These are phyloP conservation scores for Scleropages formosus DNA, from an alignment of 2,797 vertebrate genomes.

Conservation along the genomic window DNA sequence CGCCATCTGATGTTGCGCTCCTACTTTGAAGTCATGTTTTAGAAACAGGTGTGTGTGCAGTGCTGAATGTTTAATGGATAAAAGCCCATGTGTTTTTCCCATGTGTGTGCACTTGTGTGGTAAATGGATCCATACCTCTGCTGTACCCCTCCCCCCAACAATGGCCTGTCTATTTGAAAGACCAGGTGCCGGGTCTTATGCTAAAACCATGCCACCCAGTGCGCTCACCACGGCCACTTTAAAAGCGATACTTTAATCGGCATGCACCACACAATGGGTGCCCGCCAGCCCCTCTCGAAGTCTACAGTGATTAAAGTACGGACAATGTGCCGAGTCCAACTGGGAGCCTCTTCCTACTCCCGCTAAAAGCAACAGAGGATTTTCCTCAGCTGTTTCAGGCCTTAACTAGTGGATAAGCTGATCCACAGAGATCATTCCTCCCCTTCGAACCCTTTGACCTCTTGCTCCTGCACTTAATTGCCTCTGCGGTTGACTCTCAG, in stretches of 20 bases:
- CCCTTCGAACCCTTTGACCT: slow-evolving; percentile 54
- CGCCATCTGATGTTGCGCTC: not conserved
- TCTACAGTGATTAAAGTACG: slow-evolving; percentile 36
- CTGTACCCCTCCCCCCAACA: not conserved
- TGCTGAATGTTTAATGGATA: slow-evolving; percentile 19
- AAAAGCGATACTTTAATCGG: slow-evolving; percentile 25
- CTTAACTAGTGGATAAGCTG: slow-evolving; percentile 54
- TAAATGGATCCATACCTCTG: slow-evolving; percentile 20
- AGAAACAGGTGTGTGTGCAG: slow-evolving; percentile 12
- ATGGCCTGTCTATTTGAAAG: not conserved
- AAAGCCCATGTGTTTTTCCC: slow-evolving; percentile 24
- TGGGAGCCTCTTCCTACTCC: slow-evolving; percentile 43
- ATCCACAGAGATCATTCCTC: slow-evolving; percentile 47
- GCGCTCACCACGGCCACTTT: not conserved
- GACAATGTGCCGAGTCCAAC: slow-evolving; percentile 31
- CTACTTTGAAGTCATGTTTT: slow-evolving; percentile 12
- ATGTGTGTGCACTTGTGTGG: slow-evolving; percentile 20
- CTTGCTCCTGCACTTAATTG: slow-evolving; percentile 58
- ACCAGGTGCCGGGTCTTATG: not conserved
- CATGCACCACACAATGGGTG: slow-evolving; percentile 24
- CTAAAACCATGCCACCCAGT: not conserved
- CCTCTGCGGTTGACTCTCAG: slow-evolving; percentile 57
- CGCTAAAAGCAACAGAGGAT: slow-evolving; percentile 44
- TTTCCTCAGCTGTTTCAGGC: slow-evolving; percentile 63
- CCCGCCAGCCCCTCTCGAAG: too few species aligned